These are phyloP conservation scores for Vanessa cardui DNA, from an alignment of 2,888 invertebrate species.

Conservation along the genomic window DNA sequence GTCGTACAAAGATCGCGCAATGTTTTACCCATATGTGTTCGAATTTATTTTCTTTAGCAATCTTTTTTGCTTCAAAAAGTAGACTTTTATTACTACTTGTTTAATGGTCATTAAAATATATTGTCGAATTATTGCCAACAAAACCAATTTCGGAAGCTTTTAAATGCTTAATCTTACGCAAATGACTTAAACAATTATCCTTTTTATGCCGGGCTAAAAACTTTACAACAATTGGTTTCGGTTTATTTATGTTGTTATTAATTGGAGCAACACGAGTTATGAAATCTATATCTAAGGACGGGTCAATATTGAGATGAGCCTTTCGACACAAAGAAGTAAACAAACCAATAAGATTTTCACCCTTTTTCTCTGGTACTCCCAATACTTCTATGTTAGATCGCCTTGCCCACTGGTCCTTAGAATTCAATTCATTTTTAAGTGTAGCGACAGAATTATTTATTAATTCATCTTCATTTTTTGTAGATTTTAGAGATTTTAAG, in stretches of 20 bases:
- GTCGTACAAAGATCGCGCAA: constrained; percentile 1
- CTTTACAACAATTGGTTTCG: constrained; percentile 1
- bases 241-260: constrained; percentile 1
- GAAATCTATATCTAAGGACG: background rate
- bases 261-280: constrained; percentile 4
- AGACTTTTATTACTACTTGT: constrained; percentile 1
- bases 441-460: background rate
- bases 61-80: background rate
- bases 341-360: background rate
- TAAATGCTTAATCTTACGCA: background rate
- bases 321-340: background rate
- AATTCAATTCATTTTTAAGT: background rate
- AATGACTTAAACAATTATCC: background rate
- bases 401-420: background rate
- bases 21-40: constrained; percentile 3
- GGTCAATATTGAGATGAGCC: background rate
- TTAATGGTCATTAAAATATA: no score
- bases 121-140: no score
- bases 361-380: background rate
- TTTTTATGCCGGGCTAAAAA: constrained; percentile 5
- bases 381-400: background rate
- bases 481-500: background rate
- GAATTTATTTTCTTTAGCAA: background rate
- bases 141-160: constrained; percentile 3
- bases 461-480: background rate